phyloP scores from a whole-genome alignment of 2,113 vertebrate species.

The Pollachius pollachius region DNA sequence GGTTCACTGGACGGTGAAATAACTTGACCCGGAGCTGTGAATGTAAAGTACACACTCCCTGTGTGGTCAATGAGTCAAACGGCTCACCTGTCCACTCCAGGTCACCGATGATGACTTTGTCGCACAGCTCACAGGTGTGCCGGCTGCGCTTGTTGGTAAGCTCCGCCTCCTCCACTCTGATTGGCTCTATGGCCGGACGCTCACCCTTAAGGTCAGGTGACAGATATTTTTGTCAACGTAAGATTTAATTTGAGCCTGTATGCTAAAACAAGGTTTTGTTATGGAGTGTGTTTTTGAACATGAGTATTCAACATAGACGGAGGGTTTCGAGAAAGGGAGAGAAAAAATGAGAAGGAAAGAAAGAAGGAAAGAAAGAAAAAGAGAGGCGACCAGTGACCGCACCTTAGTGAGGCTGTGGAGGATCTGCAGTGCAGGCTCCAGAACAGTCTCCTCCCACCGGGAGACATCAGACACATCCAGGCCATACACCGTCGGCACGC shows the following conservation, averaged over 20 bases:
- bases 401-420: conserved; percentile 89
- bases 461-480: conserved; percentile 86
- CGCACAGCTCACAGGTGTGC: conserved; percentile 81
- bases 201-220: conserved; percentile 66
- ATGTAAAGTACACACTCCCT: background rate
- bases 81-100: conserved; percentile 89
- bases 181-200: conserved; percentile 71
- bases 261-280: background rate
- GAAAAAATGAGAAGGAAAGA: background rate
- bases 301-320: background rate
- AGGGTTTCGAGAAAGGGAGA: background rate
- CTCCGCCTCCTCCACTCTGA: conserved; percentile 64
- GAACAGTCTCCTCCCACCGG: conserved; percentile 84
- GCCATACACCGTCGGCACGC: conserved; percentile 82
- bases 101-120: conserved; percentile 90
- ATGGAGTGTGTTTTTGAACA: background rate
- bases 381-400: background rate
- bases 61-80: background rate
- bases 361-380: background rate
- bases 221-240: background rate
- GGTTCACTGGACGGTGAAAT: no score
- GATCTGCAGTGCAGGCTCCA: conserved; percentile 86
- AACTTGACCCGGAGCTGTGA: background rate
- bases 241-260: background rate
- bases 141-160: conserved; percentile 79